These are phyloP conservation scores for Eucriotettix oculatus DNA, from an alignment of 2,888 invertebrate species.

Conservation along the genomic window DNA sequence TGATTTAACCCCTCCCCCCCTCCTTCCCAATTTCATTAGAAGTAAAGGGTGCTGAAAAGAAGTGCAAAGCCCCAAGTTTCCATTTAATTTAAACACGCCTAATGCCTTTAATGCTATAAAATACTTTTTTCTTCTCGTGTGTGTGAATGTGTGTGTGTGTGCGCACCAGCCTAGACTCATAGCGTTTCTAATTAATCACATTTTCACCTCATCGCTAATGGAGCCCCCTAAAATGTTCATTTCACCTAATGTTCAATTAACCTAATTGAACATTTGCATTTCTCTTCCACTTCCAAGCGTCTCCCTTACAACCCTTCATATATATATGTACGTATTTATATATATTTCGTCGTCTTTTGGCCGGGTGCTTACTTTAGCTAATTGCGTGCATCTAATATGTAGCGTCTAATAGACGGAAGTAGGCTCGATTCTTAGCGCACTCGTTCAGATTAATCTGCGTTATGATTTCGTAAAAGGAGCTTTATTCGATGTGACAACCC, in stretches of 20 bases:
- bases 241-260: conserved; percentile 34
- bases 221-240: conserved; percentile 33
- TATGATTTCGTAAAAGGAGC: conserved; percentile 6
- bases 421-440: neutral
- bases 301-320: neutral
- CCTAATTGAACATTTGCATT: conserved; percentile 30
- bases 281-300: neutral
- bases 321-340: neutral
- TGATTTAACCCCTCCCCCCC: conserved; percentile 3
- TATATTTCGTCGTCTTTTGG: neutral
- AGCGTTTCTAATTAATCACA: conserved; percentile 25
- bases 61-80: neutral
- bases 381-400: conserved; percentile 3
- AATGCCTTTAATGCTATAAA: conserved; percentile 8
- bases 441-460: conserved; percentile 8
- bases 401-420: conserved; percentile 1
- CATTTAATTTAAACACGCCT: conserved; percentile 7
- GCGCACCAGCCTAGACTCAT: conserved; percentile 4
- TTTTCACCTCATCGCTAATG: conserved; percentile 25
- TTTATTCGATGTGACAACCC: conserved; percentile 3
- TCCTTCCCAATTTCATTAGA: conserved; percentile 1
- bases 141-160: neutral
- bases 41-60: neutral
- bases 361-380: conserved; percentile 3
- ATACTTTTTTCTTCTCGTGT: conserved; percentile 3